A percentile compares a stretch with the other conserved stretches of the same genome.
These are phyloP conservation scores for Drosophila varians DNA, from an alignment of 1,140 invertebrate species.

Conservation along the genomic window DNA sequence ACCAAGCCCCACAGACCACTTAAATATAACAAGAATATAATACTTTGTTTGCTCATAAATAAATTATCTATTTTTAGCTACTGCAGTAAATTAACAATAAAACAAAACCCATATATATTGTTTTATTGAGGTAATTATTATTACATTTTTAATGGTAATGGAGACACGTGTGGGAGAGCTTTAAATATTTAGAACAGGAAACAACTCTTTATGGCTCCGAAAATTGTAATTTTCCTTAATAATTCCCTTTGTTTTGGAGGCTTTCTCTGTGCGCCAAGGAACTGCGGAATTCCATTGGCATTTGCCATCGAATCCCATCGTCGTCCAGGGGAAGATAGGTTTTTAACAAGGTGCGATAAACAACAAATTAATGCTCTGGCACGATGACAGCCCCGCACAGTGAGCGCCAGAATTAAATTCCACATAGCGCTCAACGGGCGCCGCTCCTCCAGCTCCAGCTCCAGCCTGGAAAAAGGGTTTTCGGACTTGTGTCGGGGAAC, in stretches of 20 bases:
- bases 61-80: slow-evolving; percentile 53
- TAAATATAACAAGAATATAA: slow-evolving; percentile 27
- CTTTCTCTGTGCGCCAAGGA: slow-evolving; percentile 1
- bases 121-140: not conserved
- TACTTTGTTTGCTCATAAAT: slow-evolving; percentile 36
- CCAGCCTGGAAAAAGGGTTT: slow-evolving; percentile 14
- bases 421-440: slow-evolving; percentile 63
- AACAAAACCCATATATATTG: not conserved
- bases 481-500: slow-evolving; percentile 25
- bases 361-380: slow-evolving; percentile 72
- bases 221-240: too few relatives aligned
- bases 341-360: slow-evolving; percentile 82
- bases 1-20: slow-evolving; percentile 27
- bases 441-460: slow-evolving; percentile 15
- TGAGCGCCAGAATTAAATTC: slow-evolving; percentile 32
- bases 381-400: slow-evolving; percentile 67
- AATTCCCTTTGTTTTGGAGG: not conserved
- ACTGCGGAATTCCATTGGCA: slow-evolving; percentile 47
- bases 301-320: slow-evolving; percentile 25
- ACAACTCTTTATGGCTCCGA: too few relatives aligned
- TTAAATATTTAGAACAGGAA: not conserved
- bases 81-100: slow-evolving; percentile 17
- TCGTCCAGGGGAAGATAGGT: slow-evolving; percentile 36
- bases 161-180: too few relatives aligned
- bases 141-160: not conserved